Conservation (phyloP, 1,140 invertebrate species). For the Cotesia chilonis region DNA sequence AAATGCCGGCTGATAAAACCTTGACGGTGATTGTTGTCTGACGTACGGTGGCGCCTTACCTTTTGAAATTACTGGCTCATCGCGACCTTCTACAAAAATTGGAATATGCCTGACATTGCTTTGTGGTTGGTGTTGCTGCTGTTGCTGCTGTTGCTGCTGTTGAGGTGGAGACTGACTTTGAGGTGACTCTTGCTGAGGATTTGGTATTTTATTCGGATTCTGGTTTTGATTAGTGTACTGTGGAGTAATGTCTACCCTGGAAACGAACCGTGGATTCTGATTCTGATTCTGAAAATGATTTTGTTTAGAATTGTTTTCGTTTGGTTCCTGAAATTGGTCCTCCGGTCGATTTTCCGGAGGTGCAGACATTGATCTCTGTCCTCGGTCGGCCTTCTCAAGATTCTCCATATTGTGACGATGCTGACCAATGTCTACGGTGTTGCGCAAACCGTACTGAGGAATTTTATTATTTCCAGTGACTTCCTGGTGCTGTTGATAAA, state of each 20-base stretch:
- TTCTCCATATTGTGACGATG: slow-evolving; percentile 67
- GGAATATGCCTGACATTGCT: slow-evolving; percentile 81
- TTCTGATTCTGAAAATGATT: slow-evolving; percentile 2
- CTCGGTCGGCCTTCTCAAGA: slow-evolving; percentile 66
- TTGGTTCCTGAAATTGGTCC: slow-evolving; percentile 37
- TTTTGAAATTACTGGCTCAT: slow-evolving; percentile 76
- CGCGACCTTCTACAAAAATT: slow-evolving; percentile 85
- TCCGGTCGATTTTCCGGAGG: slow-evolving; percentile 65
- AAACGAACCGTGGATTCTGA: slow-evolving; percentile 61
- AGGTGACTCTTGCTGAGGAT: slow-evolving; percentile 41
- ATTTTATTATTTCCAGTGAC: slow-evolving; percentile 53
- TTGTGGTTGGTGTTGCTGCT: slow-evolving; percentile 49
- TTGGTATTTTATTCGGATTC: slow-evolving; percentile 32
- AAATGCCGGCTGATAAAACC: slow-evolving; percentile 50
- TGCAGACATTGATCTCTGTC: slow-evolving; percentile 76
- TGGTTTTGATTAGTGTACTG: slow-evolving; percentile 37
- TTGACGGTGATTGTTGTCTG: slow-evolving; percentile 59
- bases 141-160: slow-evolving; percentile 46
- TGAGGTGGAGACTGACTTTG: not conserved
- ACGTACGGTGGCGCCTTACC: slow-evolving; percentile 47
- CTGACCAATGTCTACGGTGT: slow-evolving; percentile 80
- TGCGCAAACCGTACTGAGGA: slow-evolving; percentile 76
- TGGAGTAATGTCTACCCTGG: slow-evolving; percentile 69
- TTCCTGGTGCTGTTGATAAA: slow-evolving; percentile 41
- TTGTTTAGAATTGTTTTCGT: slow-evolving; percentile 50